Percentiles rank a stretch among this genome's conserved stretches.
Conservation (phyloP, 2,888 invertebrate genomes). For the Clunio marinus region DNA sequence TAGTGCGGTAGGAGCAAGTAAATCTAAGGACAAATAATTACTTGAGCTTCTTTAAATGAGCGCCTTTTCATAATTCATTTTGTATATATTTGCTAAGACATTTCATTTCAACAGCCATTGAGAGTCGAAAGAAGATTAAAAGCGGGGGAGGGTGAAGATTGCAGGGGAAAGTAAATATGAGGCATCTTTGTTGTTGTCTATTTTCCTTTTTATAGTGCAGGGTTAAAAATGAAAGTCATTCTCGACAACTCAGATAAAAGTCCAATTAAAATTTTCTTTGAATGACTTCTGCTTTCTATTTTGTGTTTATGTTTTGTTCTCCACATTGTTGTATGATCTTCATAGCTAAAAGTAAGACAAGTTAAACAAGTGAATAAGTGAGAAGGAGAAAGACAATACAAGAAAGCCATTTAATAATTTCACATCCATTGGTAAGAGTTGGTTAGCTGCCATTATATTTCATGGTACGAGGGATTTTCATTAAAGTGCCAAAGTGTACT, state of each 20-base stretch:
- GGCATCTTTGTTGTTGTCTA: neutral
- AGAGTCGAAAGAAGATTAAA: no score
- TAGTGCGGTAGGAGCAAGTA: constrained; percentile 1
- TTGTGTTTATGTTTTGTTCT: no score
- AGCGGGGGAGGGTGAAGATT: no score
- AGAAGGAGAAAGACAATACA: neutral
- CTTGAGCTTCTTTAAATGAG: neutral
- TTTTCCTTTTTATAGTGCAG: neutral
- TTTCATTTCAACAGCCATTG: no score
- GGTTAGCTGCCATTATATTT: constrained; percentile 26
- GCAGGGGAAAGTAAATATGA: no score
- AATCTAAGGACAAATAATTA: constrained; percentile 3
- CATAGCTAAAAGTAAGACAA: no score
- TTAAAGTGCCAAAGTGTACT: constrained; percentile 18
- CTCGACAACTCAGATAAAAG: neutral
- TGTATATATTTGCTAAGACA: no score
- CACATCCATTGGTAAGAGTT: constrained; percentile 6
- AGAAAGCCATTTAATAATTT: neutral
- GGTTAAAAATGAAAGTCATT: neutral
- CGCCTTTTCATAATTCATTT: no score
- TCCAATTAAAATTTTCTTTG: neutral
- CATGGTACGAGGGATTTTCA: constrained; percentile 22
- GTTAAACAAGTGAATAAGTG: neutral
- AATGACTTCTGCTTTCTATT: neutral
- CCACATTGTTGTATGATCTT: no score